Conservation (phyloP, 2,113 vertebrate species). For the Microtus pennsylvanicus region DNA sequence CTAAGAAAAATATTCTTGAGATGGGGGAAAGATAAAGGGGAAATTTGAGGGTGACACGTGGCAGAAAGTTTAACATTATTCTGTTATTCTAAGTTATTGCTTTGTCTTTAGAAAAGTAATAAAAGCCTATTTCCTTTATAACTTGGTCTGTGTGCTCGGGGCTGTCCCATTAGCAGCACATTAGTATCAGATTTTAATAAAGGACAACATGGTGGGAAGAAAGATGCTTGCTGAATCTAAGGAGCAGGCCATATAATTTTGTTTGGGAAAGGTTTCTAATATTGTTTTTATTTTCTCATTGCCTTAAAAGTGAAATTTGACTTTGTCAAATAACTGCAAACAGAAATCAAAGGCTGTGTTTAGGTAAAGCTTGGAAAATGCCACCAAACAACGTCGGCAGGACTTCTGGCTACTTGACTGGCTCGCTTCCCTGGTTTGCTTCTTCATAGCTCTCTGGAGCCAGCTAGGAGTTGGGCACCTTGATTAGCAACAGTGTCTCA, state of each 20-base stretch:
- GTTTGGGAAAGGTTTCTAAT: conserved; percentile 83
- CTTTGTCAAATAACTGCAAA: conserved; percentile 75
- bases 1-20: conserved; percentile 48
- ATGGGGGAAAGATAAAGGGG: conserved; percentile 45
- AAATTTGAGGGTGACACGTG: conserved; percentile 46
- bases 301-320: conserved; percentile 80
- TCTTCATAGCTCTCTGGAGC: neutral
- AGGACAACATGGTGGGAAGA: conserved; percentile 84
- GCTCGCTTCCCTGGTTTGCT: neutral
- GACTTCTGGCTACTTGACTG: neutral
- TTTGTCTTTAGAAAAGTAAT: conserved; percentile 89
- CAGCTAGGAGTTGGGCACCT: neutral
- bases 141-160: conserved; percentile 86
- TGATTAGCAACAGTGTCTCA: neutral
- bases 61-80: conserved; percentile 81
- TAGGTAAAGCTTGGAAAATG: conserved; percentile 42
- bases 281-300: conserved; percentile 82
- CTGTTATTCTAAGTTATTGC: conserved; percentile 85
- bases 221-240: conserved; percentile 83
- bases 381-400: neutral
- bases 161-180: conserved; percentile 88
- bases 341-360: conserved; percentile 7
- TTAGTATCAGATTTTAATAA: conserved; percentile 90
- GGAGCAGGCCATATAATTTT: conserved; percentile 84
- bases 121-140: conserved; percentile 90